Evolutionary conservation across 2,797 vertebrate genomes (phyloP).

Genomic region (Pseudochaenichthys georgianus): DNA sequence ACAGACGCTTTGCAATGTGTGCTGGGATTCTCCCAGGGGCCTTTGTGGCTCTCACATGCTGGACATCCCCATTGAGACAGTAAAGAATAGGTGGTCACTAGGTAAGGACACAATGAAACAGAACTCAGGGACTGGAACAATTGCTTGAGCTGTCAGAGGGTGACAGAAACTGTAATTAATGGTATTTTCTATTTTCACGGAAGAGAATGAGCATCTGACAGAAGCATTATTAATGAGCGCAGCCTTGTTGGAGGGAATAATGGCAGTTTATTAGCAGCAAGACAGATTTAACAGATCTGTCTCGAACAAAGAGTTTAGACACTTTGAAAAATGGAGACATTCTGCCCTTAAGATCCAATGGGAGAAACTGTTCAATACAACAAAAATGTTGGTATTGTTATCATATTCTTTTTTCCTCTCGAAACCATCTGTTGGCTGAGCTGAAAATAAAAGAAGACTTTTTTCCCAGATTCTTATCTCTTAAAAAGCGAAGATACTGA

Average conservation of each 20-base stretch:
- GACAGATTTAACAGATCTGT: conserved; percentile 87
- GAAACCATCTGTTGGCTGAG: conserved; percentile 88
- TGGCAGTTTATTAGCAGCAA: conserved; percentile 91
- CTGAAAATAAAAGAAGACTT: conserved; percentile 79
- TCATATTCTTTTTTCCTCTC: conserved; percentile 82
- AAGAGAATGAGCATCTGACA: conserved; percentile 92
- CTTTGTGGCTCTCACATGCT: conserved; percentile 87
- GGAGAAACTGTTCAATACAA: conserved; percentile 87
- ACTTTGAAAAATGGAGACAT: conserved; percentile 92
- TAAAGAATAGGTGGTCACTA: conserved; percentile 92
- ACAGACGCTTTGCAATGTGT: conserved; percentile 87
- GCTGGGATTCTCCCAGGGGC: conserved; percentile 77
- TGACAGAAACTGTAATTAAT: conserved; percentile 99
- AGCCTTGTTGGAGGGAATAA: conserved; percentile 92
- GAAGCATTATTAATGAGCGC: conserved; percentile 96
- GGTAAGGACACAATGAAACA: conserved; percentile 89
- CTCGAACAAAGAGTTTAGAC: conserved; percentile 88
- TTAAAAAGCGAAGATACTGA: conserved; percentile 79
- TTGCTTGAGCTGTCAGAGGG: conserved; percentile 85
- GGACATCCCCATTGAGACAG: conserved; percentile 88
- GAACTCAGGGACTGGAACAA: conserved; percentile 88
- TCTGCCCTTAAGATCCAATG: conserved; percentile 86
- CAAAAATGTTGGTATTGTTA: conserved; percentile 89
- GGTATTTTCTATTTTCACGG: conserved; percentile 90
- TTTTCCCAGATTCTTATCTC: conserved; percentile 65